Evolutionary conservation across 1,140 invertebrate genomes (phyloP).

Genomic region (Drosophila obscura): DNA sequence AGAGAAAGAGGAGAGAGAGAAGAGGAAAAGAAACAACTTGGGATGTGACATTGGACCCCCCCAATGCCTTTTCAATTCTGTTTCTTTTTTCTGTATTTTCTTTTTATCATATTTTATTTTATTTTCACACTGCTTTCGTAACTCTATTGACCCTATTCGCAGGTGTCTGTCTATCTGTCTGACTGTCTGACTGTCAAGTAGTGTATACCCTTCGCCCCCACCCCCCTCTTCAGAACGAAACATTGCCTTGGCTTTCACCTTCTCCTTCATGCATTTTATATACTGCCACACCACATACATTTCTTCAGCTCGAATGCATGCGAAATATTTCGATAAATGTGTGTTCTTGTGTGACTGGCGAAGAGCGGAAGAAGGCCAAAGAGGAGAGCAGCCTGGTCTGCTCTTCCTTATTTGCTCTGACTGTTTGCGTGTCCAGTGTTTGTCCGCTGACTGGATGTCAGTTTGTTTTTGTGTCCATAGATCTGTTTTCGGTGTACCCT

Average conservation of each 20-base stretch:
- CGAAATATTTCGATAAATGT: slow-evolving; percentile 53
- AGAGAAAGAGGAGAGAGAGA: slow-evolving; percentile 11
- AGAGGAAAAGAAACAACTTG: slow-evolving; percentile 32
- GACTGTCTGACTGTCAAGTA: slow-evolving; percentile 14
- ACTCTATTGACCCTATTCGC: slow-evolving; percentile 67
- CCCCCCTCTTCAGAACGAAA: too few relatives aligned
- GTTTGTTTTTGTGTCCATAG: slow-evolving; percentile 19
- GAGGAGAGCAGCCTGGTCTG: background rate
- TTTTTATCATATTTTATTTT: slow-evolving; percentile 15
- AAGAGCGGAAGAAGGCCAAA: slow-evolving; percentile 22
- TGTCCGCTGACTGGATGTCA: slow-evolving; percentile 22
- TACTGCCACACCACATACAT: slow-evolving; percentile 12
- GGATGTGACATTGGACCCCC: slow-evolving; percentile 49
- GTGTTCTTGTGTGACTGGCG: slow-evolving; percentile 35
- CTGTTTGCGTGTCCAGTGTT: background rate
- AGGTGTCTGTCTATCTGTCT: slow-evolving; percentile 32
- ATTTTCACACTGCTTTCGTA: slow-evolving; percentile 42
- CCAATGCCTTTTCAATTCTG: slow-evolving; percentile 25
- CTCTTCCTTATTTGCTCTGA: slow-evolving; percentile 12
- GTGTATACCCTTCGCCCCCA: too few relatives aligned
- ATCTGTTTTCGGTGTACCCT: slow-evolving; percentile 19
- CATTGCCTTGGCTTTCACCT: slow-evolving; percentile 1
- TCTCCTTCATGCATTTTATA: too few relatives aligned
- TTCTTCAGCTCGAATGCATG: slow-evolving; percentile 31
- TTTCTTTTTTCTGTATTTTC: background rate